phyloP scores from a whole-genome alignment of 2,888 invertebrate genomes.

The Mamestra brassicae region DNA sequence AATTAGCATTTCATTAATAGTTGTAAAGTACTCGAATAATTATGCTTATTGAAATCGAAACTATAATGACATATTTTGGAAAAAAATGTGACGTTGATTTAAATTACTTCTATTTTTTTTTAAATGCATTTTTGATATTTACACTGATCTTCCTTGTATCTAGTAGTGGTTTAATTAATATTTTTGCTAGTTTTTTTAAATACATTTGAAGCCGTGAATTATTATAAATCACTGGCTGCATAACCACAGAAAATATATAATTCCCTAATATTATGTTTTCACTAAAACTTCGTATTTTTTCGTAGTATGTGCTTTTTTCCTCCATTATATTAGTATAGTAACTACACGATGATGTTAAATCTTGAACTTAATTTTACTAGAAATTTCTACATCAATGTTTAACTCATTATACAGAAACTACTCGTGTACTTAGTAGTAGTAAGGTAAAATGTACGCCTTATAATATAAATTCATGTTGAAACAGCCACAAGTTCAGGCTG shows the following conservation, averaged over 20 bases:
- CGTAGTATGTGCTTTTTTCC: not conserved
- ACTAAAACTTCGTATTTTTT: too few relatives aligned
- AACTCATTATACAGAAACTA: not conserved
- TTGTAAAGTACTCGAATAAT: not conserved
- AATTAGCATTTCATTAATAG: constrained; percentile 9
- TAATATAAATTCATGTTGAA: constrained; percentile 6
- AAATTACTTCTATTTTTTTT: not conserved
- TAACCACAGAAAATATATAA: too few relatives aligned
- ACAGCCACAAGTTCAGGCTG: constrained; percentile 8
- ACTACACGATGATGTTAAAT: too few relatives aligned
- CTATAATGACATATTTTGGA: not conserved
- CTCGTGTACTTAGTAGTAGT: too few relatives aligned
- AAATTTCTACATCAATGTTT: not conserved
- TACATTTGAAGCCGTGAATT: too few relatives aligned
- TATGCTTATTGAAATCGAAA: not conserved
- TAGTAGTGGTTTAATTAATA: too few relatives aligned
- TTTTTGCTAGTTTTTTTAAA: too few relatives aligned
- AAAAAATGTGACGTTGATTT: not conserved
- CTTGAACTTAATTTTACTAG: not conserved
- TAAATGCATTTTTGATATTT: too few relatives aligned
- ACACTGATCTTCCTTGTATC: too few relatives aligned
- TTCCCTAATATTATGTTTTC: too few relatives aligned
- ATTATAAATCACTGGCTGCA: too few relatives aligned
- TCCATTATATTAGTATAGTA: not conserved
- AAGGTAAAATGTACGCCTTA: not conserved